Conservation (phyloP, 1,140 invertebrate genomes). For the Lanistes nyassanus region DNA sequence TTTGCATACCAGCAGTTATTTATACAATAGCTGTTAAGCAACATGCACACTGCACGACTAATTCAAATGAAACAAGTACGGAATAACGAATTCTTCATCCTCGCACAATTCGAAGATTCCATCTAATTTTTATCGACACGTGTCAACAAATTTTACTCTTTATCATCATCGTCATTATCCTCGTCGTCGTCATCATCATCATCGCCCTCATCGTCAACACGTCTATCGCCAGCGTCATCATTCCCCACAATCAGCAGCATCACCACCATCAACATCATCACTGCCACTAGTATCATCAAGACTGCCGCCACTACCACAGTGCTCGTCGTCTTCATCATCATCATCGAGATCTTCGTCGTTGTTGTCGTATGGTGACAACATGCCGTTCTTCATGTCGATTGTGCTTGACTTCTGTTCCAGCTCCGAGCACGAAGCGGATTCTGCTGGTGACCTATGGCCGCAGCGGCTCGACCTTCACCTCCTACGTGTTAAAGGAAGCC, state of each 20-base stretch:
- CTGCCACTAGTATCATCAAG: neutral
- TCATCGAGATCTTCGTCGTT: neutral
- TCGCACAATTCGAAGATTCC: too few relatives aligned
- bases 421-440: neutral
- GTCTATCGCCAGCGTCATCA: neutral
- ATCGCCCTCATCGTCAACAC: neutral
- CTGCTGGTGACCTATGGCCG: conserved; percentile 28
- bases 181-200: conserved; percentile 4
- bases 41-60: too few relatives aligned
- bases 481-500: conserved; percentile 13
- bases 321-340: neutral
- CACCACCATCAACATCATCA: neutral
- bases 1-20: too few relatives aligned
- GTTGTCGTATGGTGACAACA: neutral
- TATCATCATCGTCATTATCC: neutral
- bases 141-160: too few relatives aligned
- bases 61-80: too few relatives aligned
- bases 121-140: too few relatives aligned
- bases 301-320: too few relatives aligned
- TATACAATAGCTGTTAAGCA: too few relatives aligned
- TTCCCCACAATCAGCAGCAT: neutral
- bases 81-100: too few relatives aligned
- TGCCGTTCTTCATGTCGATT: neutral
- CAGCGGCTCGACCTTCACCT: conserved; percentile 23
- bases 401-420: neutral